Conservation (phyloP, 2,888 invertebrate species). For the Laothoe populi region DNA sequence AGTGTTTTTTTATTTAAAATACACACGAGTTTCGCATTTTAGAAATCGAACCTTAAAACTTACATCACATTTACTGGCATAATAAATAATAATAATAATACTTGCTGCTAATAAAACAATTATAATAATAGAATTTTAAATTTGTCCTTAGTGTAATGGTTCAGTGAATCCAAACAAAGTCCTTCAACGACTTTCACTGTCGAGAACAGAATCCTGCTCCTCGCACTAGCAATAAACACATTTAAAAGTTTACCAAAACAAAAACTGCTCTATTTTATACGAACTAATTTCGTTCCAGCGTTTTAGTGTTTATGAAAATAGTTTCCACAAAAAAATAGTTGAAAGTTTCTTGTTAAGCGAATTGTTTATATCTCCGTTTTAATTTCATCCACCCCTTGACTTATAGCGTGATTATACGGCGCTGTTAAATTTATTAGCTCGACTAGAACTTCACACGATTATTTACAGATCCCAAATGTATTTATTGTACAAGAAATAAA, state of each 20-base stretch:
- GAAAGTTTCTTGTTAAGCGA: background rate
- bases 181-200: background rate
- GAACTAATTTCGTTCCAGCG: conserved; percentile 8
- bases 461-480: background rate
- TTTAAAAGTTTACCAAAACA: background rate
- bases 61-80: too few species aligned
- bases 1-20: too few species aligned
- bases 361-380: conserved; percentile 5
- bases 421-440: background rate
- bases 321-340: conserved; percentile 14
- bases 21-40: too few species aligned
- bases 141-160: background rate
- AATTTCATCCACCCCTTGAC: background rate
- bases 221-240: background rate
- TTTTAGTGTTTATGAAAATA: conserved; percentile 10
- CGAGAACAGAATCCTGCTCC: background rate
- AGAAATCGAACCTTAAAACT: too few species aligned
- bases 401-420: conserved; percentile 7
- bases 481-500: background rate
- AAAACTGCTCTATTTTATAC: conserved; percentile 6
- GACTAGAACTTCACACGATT: background rate
- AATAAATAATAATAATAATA: too few species aligned
- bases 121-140: too few species aligned
- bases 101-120: too few species aligned
- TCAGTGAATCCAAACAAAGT: background rate